Conservation (phyloP, 2,113 vertebrate species). For the Gulo gulo region DNA sequence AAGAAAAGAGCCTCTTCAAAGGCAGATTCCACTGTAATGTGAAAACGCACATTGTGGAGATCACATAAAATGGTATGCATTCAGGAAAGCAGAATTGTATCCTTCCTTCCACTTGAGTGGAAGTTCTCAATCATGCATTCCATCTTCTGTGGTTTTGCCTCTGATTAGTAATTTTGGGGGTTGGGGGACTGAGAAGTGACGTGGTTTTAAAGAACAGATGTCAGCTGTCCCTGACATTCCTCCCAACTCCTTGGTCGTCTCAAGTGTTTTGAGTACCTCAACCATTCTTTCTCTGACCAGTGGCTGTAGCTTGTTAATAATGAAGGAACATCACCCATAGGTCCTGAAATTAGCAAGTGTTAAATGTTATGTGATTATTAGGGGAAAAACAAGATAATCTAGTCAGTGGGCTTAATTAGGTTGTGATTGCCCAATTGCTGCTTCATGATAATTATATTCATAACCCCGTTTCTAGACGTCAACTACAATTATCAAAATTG, state of each 20-base stretch:
- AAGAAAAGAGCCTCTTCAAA: conserved; percentile 41
- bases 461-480: conserved; percentile 73
- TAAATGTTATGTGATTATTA: conserved; percentile 81
- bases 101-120: neutral
- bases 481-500: conserved; percentile 66
- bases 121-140: neutral
- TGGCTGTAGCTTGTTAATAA: conserved; percentile 66
- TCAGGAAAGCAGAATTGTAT: conserved; percentile 28
- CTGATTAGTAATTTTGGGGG: neutral
- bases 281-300: conserved; percentile 52
- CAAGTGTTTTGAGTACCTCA: neutral
- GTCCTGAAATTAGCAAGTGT: conserved; percentile 77
- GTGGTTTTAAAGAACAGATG: conserved; percentile 26
- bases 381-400: conserved; percentile 75
- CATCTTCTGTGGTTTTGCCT: neutral
- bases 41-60: neutral
- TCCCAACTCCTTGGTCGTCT: neutral
- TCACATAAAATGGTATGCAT: neutral
- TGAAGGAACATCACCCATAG: conserved; percentile 68
- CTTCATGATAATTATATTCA: conserved; percentile 75
- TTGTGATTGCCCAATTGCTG: conserved; percentile 78
- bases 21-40: neutral
- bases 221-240: conserved; percentile 11
- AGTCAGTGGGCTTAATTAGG: conserved; percentile 80
- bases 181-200: neutral